phyloP scores from a whole-genome alignment of 2,888 invertebrate genomes.

The Neuroscelio doddi region DNA sequence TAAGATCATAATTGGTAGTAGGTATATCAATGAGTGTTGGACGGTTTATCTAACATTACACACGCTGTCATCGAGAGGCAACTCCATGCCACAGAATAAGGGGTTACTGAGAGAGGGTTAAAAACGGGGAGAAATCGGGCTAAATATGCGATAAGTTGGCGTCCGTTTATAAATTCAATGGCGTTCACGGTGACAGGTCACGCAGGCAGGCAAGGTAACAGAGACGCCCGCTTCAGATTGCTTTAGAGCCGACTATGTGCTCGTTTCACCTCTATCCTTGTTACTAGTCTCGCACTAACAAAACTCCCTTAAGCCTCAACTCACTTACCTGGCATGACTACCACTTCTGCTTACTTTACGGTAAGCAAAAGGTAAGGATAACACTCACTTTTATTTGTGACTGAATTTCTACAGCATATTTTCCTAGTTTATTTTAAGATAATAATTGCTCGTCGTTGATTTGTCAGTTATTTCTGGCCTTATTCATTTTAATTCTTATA shows the following conservation, averaged over 20 bases:
- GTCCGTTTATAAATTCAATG: constrained; percentile 70
- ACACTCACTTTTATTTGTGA: too few species aligned
- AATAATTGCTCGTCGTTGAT: too few species aligned
- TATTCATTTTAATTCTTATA: too few species aligned
- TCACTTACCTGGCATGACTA: constrained; percentile 28
- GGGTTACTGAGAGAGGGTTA: constrained; percentile 41
- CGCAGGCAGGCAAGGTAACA: constrained; percentile 71
- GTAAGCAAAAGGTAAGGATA: too few species aligned
- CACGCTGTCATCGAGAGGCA: constrained; percentile 31
- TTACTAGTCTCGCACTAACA: constrained; percentile 13
- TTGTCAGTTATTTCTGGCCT: too few species aligned
- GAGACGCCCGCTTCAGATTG: constrained; percentile 57
- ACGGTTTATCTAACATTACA: constrained; percentile 1
- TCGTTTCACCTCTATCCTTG: constrained; percentile 24
- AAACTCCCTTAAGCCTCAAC: constrained; percentile 34
- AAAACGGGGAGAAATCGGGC: constrained; percentile 53
- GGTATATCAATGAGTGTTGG: background rate
- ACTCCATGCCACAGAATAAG: constrained; percentile 8
- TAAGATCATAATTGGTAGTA: background rate
- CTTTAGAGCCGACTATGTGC: constrained; percentile 24
- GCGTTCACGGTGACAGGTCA: constrained; percentile 71
- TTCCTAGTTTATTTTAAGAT: too few species aligned
- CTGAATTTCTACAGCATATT: too few species aligned
- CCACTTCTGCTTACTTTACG: background rate
- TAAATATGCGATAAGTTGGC: constrained; percentile 72